Evolutionary conservation across 2,888 invertebrate species (phyloP).

Genomic region (Mythimna vitellina): DNA sequence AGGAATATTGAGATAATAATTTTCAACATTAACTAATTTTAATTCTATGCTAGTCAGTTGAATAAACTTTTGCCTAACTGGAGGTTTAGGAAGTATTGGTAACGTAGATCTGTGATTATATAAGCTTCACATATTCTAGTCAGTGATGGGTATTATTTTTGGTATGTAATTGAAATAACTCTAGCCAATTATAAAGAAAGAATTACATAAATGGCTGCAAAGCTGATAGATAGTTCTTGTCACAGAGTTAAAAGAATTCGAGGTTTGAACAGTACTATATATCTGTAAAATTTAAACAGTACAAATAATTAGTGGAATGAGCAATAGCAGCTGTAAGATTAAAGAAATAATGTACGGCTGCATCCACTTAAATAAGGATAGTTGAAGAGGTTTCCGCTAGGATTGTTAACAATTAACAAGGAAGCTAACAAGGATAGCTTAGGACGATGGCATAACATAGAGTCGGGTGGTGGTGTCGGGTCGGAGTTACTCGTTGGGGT

Average conservation of each 20-base stretch:
- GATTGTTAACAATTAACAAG: not conserved
- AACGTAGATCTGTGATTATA: slow-evolving; percentile 26
- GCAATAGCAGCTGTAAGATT: too few species aligned
- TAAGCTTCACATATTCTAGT: slow-evolving; percentile 25
- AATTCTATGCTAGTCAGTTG: slow-evolving; percentile 79
- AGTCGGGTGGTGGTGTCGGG: slow-evolving; percentile 24
- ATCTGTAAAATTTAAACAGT: too few species aligned
- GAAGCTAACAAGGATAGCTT: not conserved
- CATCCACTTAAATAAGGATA: too few species aligned
- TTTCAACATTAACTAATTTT: slow-evolving; percentile 74
- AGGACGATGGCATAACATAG: slow-evolving; percentile 24
- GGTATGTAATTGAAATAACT: not conserved
- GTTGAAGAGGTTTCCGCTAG: too few species aligned
- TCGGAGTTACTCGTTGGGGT: not conserved
- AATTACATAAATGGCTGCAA: not conserved
- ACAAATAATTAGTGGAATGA: too few species aligned
- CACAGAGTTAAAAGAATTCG: too few species aligned
- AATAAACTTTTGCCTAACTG: slow-evolving; percentile 69
- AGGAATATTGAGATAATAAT: slow-evolving; percentile 52
- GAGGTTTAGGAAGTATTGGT: slow-evolving; percentile 29
- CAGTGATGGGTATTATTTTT: slow-evolving; percentile 12
- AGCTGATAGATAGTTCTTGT: too few species aligned
- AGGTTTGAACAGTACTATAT: too few species aligned
- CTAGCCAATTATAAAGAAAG: not conserved
- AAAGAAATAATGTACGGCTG: too few species aligned